Conservation (phyloP, 2,888 invertebrate genomes). For the Luperina nickerlii region DNA sequence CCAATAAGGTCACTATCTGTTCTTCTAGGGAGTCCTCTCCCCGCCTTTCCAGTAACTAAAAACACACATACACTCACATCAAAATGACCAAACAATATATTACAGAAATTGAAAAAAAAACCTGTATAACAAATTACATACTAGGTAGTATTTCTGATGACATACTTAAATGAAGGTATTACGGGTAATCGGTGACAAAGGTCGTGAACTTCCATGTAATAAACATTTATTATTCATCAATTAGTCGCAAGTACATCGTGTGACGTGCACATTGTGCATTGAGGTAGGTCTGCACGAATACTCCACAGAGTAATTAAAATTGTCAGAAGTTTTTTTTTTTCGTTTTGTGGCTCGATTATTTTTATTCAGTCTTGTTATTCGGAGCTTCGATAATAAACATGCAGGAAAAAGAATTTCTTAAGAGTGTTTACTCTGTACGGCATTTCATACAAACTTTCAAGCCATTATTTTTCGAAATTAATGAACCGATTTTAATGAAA, state of each 20-base stretch:
- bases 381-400: neutral
- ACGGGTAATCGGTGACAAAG: slow-evolving; percentile 51
- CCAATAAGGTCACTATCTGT: too few relatives aligned
- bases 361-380: neutral
- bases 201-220: slow-evolving; percentile 65
- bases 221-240: slow-evolving; percentile 54
- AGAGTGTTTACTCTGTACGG: too few relatives aligned
- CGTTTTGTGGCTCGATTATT: neutral
- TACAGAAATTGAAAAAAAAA: neutral
- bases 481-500: too few relatives aligned
- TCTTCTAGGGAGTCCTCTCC: too few relatives aligned
- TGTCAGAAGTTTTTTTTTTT: slow-evolving; percentile 3
- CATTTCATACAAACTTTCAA: too few relatives aligned
- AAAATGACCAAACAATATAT: too few relatives aligned
- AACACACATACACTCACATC: too few relatives aligned
- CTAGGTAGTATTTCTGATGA: neutral
- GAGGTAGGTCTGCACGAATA: slow-evolving; percentile 74
- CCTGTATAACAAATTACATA: neutral
- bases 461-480: too few relatives aligned
- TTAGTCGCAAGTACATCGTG: slow-evolving; percentile 39
- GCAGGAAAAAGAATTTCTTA: neutral
- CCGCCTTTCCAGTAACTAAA: too few relatives aligned
- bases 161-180: slow-evolving; percentile 9
- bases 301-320: slow-evolving; percentile 53
- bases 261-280: slow-evolving; percentile 60